Conservation (phyloP, 1,140 invertebrate species). For the Harpegnathos saltator region DNA sequence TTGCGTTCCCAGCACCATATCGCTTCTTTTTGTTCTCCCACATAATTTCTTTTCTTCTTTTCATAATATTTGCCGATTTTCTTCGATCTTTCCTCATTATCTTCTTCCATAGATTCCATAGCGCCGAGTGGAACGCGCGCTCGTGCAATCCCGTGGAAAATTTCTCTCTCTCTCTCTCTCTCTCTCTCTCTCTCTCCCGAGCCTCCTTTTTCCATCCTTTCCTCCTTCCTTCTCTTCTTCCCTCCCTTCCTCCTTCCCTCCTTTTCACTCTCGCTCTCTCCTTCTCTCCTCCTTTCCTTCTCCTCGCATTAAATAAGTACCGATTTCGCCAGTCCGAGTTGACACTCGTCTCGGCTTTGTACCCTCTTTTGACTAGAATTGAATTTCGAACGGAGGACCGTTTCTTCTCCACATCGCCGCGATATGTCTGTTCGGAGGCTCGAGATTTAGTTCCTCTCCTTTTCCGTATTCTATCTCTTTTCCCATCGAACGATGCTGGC, state of each 20-base stretch:
- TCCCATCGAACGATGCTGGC: slow-evolving; percentile 57
- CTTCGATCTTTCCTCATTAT: neutral
- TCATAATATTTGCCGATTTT: slow-evolving; percentile 30
- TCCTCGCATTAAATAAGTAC: slow-evolving; percentile 82
- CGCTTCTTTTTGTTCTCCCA: neutral
- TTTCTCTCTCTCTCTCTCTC: neutral
- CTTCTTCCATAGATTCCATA: too few species aligned
- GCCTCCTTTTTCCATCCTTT: slow-evolving; percentile 23
- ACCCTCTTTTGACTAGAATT: slow-evolving; percentile 86
- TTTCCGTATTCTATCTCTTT: slow-evolving; percentile 18
- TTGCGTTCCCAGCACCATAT: slow-evolving; percentile 30
- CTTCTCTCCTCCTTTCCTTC: slow-evolving; percentile 32
- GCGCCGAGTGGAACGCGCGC: slow-evolving; percentile 23
- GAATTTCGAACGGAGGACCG: slow-evolving; percentile 81
- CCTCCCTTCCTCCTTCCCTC: slow-evolving; percentile 38
- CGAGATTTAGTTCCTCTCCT: slow-evolving; percentile 38
- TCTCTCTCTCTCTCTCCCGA: neutral
- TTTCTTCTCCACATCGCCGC: neutral
- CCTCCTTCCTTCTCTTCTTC: slow-evolving; percentile 7
- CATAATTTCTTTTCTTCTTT: neutral
- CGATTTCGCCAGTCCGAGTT: slow-evolving; percentile 78
- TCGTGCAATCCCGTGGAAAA: slow-evolving; percentile 29
- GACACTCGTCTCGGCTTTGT: slow-evolving; percentile 80
- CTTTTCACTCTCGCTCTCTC: slow-evolving; percentile 45
- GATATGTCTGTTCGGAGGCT: slow-evolving; percentile 33